Conservation (phyloP, 1,140 invertebrate species). For the Tetramorium simillimum region DNA sequence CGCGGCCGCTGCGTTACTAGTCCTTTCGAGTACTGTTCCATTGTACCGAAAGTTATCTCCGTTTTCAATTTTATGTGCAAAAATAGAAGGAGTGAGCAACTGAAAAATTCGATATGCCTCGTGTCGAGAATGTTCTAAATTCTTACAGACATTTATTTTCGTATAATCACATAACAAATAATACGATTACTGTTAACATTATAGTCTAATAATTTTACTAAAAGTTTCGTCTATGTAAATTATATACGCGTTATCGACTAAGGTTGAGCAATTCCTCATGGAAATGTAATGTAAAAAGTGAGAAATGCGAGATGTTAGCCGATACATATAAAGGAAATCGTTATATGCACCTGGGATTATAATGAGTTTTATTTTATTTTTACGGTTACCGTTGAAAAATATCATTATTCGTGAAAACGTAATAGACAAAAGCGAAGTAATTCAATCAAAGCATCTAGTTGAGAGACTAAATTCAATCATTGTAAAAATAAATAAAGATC, state of each 20-base stretch:
- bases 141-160: background rate
- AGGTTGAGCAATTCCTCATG: background rate
- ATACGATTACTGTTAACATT: slow-evolving; percentile 5
- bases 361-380: slow-evolving; percentile 16
- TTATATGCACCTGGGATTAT: background rate
- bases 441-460: background rate
- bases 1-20: background rate
- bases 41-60: slow-evolving; percentile 25
- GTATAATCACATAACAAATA: background rate
- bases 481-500: background rate
- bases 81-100: background rate
- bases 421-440: background rate
- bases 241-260: background rate
- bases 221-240: slow-evolving; percentile 17
- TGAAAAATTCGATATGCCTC: background rate
- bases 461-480: background rate
- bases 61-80: slow-evolving; percentile 26
- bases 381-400: background rate
- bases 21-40: background rate
- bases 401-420: background rate
- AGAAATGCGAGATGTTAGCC: slow-evolving; percentile 13
- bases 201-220: background rate
- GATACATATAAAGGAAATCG: background rate
- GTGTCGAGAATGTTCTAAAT: background rate
- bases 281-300: slow-evolving; percentile 16